These are phyloP conservation scores for Pollicipes pollicipes DNA, from an alignment of 1,140 invertebrate species.

Conservation along the genomic window DNA sequence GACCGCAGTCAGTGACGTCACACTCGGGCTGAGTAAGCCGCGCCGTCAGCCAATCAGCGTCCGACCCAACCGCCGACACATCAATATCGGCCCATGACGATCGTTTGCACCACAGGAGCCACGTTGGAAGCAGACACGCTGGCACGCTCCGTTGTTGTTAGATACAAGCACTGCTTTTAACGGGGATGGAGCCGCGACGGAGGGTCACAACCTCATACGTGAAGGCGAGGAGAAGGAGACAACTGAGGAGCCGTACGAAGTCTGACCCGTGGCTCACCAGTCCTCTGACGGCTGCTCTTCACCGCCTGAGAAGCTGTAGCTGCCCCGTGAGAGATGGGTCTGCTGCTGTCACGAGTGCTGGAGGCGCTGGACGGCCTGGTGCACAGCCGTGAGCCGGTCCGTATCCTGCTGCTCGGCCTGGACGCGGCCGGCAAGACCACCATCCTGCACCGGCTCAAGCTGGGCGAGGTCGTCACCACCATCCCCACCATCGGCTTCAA, in stretches of 20 bases:
- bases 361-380: background rate
- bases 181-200: no score
- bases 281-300: no score
- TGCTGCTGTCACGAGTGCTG: background rate
- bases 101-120: background rate
- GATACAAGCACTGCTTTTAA: no score
- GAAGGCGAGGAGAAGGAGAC: background rate
- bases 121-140: background rate
- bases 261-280: background rate
- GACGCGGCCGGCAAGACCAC: constrained; percentile 44
- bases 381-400: background rate
- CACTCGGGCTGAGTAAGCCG: no score
- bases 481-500: constrained; percentile 39
- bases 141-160: no score
- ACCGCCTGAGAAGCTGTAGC: background rate
- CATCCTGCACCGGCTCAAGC: constrained; percentile 41
- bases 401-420: constrained; percentile 27
- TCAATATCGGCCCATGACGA: background rate
- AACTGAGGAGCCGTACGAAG: background rate
- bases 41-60: background rate
- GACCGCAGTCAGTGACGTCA: no score
- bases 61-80: no score
- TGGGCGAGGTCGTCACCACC: constrained; percentile 43
- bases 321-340: background rate
- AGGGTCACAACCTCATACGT: background rate